Conservation (phyloP, 92 coral and sea anemone genomes). For the Phymanthus crucifer region DNA sequence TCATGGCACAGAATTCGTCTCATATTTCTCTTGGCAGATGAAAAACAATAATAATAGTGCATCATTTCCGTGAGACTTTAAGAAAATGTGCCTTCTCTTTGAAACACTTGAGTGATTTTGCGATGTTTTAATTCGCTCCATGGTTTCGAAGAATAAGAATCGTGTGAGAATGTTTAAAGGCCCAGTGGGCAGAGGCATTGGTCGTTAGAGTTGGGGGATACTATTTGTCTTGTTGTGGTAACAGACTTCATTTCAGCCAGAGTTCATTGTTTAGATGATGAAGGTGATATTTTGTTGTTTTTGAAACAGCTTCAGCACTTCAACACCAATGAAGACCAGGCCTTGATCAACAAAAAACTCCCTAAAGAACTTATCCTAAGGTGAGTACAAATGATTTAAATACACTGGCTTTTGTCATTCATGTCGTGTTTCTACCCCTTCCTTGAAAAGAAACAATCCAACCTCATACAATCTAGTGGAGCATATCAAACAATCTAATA, state of each 20-base stretch:
- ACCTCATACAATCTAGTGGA: neutral
- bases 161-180: conserved; percentile 1
- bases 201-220: neutral
- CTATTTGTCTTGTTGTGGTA: conserved; percentile 4
- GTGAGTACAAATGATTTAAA: conserved; percentile 24
- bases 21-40: neutral
- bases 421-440: neutral
- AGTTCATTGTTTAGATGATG: too few relatives aligned
- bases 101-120: neutral
- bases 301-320: conserved; percentile 77
- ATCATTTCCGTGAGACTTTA: neutral
- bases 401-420: neutral
- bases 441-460: neutral
- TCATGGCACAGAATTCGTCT: neutral
- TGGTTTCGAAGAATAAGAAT: neutral
- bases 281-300: conserved; percentile 25
- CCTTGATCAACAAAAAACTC: conserved; percentile 91
- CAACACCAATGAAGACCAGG: conserved; percentile 94
- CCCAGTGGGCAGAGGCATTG: neutral
- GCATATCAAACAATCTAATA: too few relatives aligned
- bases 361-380: conserved; percentile 96
- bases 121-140: neutral
- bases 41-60: neutral
- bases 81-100: neutral
- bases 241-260: neutral